A percentile compares a stretch with the other conserved stretches of the same genome.
phyloP scores from a whole-genome alignment of 2,113 vertebrate species.

The Emydocephalus ijimae region DNA sequence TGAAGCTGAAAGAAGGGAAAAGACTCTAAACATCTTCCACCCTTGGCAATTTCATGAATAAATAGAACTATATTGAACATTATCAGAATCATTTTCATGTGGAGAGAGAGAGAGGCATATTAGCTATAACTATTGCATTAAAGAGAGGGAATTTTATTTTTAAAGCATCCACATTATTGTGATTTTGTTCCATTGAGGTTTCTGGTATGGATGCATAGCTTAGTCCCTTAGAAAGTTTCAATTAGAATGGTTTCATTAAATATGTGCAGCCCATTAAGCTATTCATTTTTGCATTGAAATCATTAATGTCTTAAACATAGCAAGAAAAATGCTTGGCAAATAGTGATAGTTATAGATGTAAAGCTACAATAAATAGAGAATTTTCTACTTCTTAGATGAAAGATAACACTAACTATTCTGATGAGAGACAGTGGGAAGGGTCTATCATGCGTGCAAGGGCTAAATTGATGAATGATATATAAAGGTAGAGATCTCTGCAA shows the following conservation, averaged over 20 bases:
- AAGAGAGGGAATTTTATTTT: not conserved
- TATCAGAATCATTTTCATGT: not conserved
- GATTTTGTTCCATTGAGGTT: not conserved
- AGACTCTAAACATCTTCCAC: not conserved
- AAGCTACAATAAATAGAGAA: slow-evolving; percentile 13
- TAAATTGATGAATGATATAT: no score
- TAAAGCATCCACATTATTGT: not conserved
- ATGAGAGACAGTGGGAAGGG: no score
- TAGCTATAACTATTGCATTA: not conserved
- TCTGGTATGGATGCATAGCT: not conserved
- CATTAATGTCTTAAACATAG: slow-evolving; percentile 51
- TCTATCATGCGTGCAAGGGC: no score
- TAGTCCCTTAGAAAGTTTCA: slow-evolving; percentile 29
- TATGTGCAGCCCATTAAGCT: slow-evolving; percentile 46
- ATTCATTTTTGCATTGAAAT: slow-evolving; percentile 56
- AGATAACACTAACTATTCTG: rapidly evolving
- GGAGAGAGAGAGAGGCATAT: not conserved
- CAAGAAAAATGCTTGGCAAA: slow-evolving; percentile 41
- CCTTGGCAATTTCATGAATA: not conserved
- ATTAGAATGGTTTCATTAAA: slow-evolving; percentile 50
- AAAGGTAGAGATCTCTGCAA: no score
- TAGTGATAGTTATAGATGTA: slow-evolving; percentile 21
- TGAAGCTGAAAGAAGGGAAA: no score
- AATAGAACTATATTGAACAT: not conserved
- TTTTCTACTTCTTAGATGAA: not conserved